Base-by-base conservation (phyloP, 2,888 invertebrate species). In the Chrysomela aeneicollis region DNA sequence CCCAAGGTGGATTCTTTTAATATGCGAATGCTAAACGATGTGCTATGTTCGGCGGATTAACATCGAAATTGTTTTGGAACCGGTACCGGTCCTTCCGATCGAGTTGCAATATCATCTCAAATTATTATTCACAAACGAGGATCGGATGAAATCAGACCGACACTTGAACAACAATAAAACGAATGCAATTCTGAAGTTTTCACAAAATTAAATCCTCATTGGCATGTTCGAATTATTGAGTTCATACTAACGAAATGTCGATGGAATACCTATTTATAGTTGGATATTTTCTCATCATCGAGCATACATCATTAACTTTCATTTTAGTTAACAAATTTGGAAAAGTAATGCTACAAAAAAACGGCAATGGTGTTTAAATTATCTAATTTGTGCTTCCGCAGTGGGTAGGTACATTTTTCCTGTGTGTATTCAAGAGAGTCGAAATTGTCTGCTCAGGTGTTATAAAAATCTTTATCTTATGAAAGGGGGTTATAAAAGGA, bases 401-500 rank as follows among this genome's bases (percentile, higher is more conserved):
- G 15, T 42, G n/a, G 42, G 42, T 55, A 55, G 9, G 9, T 22
- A n/a, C n/a, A n/a, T 19, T 47, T 57, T 9, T 57, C 26, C 12
- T 18, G 51, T 51, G 62, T 55, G 60, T 61, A 60, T 62, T 69
- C 63, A 64, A 69, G 66, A 67, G 47, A 64, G 57, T 52, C 35
- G 37, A 54, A 50, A 61, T 57, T 57, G 57, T 59, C 59, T 50
- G 51, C 66, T 62, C 62, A 66, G 66, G 66, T 66, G 66, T 66
- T 66, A 62, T 62, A 51, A 59, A 59, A 66, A 66, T 66, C 66
- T 66, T 62, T 51, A 66, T 65, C 65, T 65, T 65, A 55, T 54
- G 61, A 42, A 63, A 69, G 72, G 70, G 74, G 68, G 71, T 71
- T 69, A 58, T 69, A 60, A 71, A 72, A 77, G 78, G 78, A 78